Evolutionary conservation across 2,113 vertebrate species (phyloP).

Genomic region (Blennius ocellaris): DNA sequence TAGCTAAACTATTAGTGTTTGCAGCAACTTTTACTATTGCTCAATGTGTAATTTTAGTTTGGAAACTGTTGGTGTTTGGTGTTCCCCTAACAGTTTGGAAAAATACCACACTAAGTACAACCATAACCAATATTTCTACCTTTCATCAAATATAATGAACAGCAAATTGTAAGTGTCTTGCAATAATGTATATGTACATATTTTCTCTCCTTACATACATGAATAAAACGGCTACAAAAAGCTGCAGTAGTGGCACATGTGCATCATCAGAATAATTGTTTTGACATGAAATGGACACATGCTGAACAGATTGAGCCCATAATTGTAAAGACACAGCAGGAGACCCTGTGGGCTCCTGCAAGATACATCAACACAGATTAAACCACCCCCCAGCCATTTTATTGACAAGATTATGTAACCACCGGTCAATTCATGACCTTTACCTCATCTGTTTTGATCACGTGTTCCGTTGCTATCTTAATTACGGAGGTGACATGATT

Average conservation of each 20-base stretch:
- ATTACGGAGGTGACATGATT: conserved; percentile 57
- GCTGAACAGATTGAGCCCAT: conserved; percentile 21
- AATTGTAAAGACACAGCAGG: conserved; percentile 11
- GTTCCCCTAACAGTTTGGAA: no score
- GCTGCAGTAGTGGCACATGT: neutral
- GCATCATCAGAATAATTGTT: conserved; percentile 13
- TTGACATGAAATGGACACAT: conserved; percentile 10
- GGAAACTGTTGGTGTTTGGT: no score
- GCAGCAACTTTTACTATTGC: no score
- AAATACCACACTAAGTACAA: no score
- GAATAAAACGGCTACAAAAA: no score
- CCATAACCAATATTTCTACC: no score
- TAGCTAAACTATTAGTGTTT: no score
- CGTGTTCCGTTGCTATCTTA: conserved; percentile 43
- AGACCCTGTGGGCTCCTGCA: neutral
- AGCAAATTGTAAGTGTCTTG: no score
- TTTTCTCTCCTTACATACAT: neutral
- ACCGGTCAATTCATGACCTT: conserved; percentile 14
- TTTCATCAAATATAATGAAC: no score
- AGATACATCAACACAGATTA: conserved; percentile 21
- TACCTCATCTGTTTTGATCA: conserved; percentile 17
- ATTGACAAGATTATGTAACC: conserved; percentile 46
- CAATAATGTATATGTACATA: neutral
- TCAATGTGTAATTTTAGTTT: no score
- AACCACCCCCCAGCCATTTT: conserved; percentile 23